phyloP scores from a whole-genome alignment of 2,113 vertebrate genomes.

The Cryptotis parvus region DNA sequence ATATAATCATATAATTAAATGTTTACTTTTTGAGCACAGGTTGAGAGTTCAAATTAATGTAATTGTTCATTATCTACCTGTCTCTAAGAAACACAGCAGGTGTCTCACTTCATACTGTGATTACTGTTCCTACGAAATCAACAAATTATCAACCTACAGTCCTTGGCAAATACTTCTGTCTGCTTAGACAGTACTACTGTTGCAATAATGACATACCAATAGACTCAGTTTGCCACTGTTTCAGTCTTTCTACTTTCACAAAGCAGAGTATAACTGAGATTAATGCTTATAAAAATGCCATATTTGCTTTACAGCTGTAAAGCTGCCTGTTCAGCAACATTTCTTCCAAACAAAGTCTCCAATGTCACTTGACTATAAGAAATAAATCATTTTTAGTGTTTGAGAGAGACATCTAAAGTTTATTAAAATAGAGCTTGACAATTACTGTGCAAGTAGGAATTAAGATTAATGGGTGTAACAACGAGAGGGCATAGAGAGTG shows the following conservation, averaged over 20 bases:
- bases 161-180: neutral
- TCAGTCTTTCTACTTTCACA: neutral
- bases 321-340: neutral
- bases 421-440: conserved; percentile 48
- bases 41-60: neutral
- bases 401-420: neutral
- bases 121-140: neutral
- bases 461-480: conserved; percentile 29
- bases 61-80: neutral
- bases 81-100: neutral
- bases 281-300: conserved; percentile 13
- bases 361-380: neutral
- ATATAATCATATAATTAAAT: neutral
- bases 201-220: neutral
- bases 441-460: neutral
- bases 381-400: conserved; percentile 43
- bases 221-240: neutral
- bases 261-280: neutral
- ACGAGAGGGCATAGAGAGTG: neutral
- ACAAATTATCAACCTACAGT: neutral
- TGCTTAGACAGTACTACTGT: neutral
- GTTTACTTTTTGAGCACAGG: neutral
- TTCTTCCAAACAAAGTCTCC: conserved; percentile 12
- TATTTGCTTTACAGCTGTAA: neutral
- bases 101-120: neutral